Evolutionary conservation across 2,113 vertebrate species (phyloP).

Genomic region (Scomber colias): DNA sequence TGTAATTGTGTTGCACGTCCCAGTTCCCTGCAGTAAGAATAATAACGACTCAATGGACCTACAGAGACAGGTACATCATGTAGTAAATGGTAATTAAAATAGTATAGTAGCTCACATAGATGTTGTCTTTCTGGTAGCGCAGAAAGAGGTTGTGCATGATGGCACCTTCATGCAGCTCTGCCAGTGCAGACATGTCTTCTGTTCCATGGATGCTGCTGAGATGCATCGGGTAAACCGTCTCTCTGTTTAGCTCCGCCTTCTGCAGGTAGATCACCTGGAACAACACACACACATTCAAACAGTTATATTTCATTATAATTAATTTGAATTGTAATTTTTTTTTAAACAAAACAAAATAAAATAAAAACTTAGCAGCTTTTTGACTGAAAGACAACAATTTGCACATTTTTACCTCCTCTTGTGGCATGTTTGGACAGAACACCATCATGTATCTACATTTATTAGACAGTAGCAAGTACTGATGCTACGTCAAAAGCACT

Average conservation of each 20-base stretch:
- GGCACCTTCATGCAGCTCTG: constrained; percentile 91
- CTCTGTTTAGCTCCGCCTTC: constrained; percentile 81
- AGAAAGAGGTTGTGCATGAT: constrained; percentile 93
- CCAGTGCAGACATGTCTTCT: constrained; percentile 92
- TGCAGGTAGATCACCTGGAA: constrained; percentile 85
- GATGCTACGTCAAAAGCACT: too few species aligned
- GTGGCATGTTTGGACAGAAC: neutral
- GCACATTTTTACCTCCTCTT: too few species aligned
- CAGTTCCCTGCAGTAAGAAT: neutral
- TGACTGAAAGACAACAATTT: too few species aligned
- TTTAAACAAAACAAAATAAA: too few species aligned
- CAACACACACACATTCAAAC: constrained; percentile 24
- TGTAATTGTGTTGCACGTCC: neutral
- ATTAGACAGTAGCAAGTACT: too few species aligned
- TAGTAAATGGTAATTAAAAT: neutral
- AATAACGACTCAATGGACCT: neutral
- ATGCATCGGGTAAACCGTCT: constrained; percentile 88
- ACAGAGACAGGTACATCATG: constrained; percentile 2
- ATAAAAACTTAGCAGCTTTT: too few species aligned
- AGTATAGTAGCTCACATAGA: constrained; percentile 85
- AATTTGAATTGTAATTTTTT: neutral
- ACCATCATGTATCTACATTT: neutral
- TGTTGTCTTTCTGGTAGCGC: constrained; percentile 89
- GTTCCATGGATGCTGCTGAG: constrained; percentile 88
- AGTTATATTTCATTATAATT: neutral